Conservation (phyloP, 2,797 vertebrate genomes). For the Selene dorsalis region DNA sequence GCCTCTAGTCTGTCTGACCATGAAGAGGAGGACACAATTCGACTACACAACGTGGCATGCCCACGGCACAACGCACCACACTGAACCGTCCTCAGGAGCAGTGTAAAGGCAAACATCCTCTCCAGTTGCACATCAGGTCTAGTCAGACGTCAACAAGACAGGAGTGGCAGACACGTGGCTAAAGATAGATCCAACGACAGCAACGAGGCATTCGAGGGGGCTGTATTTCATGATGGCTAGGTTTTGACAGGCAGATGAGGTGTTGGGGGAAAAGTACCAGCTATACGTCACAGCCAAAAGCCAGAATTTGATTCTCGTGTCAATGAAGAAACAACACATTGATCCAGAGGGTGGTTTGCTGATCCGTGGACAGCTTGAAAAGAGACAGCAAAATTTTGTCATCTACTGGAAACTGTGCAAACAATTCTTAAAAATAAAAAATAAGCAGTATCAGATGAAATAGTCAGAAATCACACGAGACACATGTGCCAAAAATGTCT, state of each 20-base stretch:
- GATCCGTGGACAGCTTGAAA: constrained; percentile 22
- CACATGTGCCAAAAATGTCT: constrained; percentile 26
- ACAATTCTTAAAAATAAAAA: constrained; percentile 18
- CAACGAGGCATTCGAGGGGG: constrained; percentile 60
- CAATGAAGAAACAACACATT: constrained; percentile 42
- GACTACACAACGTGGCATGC: constrained; percentile 24
- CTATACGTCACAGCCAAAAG: constrained; percentile 54
- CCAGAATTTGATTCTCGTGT: constrained; percentile 46
- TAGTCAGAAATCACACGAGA: constrained; percentile 24
- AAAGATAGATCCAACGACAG: constrained; percentile 81
- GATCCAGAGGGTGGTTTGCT: constrained; percentile 44
- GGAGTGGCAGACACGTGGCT: constrained; percentile 74
- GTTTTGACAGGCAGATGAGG: constrained; percentile 77
- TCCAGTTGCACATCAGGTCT: constrained; percentile 79
- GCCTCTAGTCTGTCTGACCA: constrained; percentile 38
- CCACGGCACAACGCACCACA: constrained; percentile 10
- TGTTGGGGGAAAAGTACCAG: constrained; percentile 60
- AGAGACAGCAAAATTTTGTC: constrained; percentile 16
- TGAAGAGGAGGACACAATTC: constrained; percentile 34
- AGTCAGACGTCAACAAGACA: constrained; percentile 78
- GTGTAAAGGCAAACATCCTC: constrained; percentile 71
- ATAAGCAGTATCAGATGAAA: constrained; percentile 14
- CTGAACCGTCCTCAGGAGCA: constrained; percentile 49
- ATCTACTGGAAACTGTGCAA: constrained; percentile 32
- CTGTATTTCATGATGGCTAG: constrained; percentile 77